A percentile compares a stretch with the other conserved stretches of the same genome.
These are phyloP conservation scores for Parapristionchus giblindavisi DNA, from an alignment of 2,888 invertebrate genomes.

Conservation along the genomic window DNA sequence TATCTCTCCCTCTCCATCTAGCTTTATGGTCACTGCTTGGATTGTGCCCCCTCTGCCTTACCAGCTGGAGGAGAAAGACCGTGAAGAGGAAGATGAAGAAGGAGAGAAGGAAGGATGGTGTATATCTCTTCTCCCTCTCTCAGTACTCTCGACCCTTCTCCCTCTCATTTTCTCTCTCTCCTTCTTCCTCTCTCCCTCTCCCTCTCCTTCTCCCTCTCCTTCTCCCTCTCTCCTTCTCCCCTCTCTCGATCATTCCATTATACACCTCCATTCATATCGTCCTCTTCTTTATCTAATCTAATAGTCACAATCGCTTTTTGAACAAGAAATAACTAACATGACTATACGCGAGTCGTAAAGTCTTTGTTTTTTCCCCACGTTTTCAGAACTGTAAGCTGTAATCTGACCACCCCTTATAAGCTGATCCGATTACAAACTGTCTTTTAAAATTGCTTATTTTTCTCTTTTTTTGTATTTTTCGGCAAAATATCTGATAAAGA, in stretches of 20 bases:
- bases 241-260: too few relatives aligned
- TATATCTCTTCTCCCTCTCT: background rate
- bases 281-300: too few relatives aligned
- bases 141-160: background rate
- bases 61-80: conserved; percentile 19
- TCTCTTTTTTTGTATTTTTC: background rate
- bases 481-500: too few relatives aligned
- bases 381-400: too few relatives aligned
- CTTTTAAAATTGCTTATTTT: too few relatives aligned
- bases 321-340: too few relatives aligned
- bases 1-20: conserved; percentile 5
- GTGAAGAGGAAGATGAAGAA: background rate
- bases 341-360: too few relatives aligned
- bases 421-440: too few relatives aligned
- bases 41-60: conserved; percentile 26
- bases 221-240: background rate
- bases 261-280: too few relatives aligned
- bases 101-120: conserved; percentile 3
- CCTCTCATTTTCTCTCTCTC: conserved; percentile 12
- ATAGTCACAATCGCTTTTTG: too few relatives aligned
- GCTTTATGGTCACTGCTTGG: conserved; percentile 36
- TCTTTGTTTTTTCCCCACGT: too few relatives aligned
- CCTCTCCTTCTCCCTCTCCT: conserved; percentile 2
- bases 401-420: too few relatives aligned
- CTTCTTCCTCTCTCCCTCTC: conserved; percentile 19